These are phyloP conservation scores for Ciconia stormi DNA, from an alignment of 2,113 vertebrate species.

Conservation along the genomic window DNA sequence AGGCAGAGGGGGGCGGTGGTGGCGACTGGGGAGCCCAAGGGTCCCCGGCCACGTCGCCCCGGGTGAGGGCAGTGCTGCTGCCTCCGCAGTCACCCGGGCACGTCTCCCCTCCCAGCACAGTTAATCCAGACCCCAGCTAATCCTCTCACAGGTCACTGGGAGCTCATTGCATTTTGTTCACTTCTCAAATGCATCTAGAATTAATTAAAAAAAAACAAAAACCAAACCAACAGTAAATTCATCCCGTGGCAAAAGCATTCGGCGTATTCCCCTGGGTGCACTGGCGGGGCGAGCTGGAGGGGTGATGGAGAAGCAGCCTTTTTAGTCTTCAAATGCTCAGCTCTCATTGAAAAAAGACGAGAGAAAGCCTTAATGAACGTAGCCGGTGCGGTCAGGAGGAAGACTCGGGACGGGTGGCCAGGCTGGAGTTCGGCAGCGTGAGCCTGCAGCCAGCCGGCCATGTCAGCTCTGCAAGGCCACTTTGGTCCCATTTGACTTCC, in stretches of 20 bases:
- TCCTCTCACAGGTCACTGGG: conserved; percentile 47
- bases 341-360: not conserved
- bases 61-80: not conserved
- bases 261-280: rapidly evolving
- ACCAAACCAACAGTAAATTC: not conserved
- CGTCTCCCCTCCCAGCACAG: not conserved
- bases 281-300: rapidly evolving
- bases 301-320: not conserved
- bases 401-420: rapidly evolving
- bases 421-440: not conserved
- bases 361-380: not conserved
- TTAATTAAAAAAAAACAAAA: conserved; percentile 12
- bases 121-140: conserved; percentile 65
- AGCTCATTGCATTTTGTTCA: conserved; percentile 42
- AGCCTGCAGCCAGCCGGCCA: not conserved
- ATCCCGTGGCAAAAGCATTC: not conserved
- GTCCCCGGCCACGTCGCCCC: not conserved
- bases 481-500: not conserved
- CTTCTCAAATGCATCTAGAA: conserved; percentile 39
- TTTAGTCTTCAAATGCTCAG: not conserved
- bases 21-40: rapidly evolving
- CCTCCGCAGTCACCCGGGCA: not conserved
- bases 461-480: not conserved
- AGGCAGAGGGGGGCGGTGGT: not conserved
- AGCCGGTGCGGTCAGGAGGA: not conserved